phyloP scores from a whole-genome alignment of 2,113 vertebrate species.

The Acinonyx jubatus region DNA sequence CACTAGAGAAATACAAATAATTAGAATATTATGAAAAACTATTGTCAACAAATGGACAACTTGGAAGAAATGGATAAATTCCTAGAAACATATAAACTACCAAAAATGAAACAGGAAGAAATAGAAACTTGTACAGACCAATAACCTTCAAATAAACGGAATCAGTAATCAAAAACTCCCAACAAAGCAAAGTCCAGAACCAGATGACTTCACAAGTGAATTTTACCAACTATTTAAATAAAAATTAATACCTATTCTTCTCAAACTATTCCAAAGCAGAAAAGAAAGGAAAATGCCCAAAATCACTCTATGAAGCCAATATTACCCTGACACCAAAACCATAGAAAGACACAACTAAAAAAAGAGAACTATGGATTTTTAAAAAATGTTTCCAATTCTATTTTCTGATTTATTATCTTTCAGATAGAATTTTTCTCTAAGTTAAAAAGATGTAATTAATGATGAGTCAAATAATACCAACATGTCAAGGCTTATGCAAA shows the following conservation, averaged over 20 bases:
- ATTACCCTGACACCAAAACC: not conserved
- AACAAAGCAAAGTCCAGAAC: not conserved
- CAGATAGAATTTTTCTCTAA: not conserved
- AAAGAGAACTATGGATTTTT: not conserved
- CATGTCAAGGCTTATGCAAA: not conserved
- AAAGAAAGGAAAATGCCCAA: not conserved
- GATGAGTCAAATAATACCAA: not conserved
- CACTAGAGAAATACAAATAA: not conserved
- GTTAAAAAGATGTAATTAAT: not conserved
- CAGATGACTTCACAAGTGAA: not conserved
- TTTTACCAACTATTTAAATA: not conserved
- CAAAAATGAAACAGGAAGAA: not conserved
- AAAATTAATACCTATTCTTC: not conserved
- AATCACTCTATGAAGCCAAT: not conserved
- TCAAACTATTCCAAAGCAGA: not conserved
- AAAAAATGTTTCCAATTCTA: not conserved
- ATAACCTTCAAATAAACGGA: not conserved
- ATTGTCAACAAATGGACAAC: not conserved
- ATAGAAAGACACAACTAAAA: not conserved
- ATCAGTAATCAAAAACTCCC: not conserved
- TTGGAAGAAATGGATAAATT: not conserved
- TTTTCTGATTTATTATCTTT: not conserved
- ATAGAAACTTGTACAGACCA: not conserved
- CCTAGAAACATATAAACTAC: not conserved
- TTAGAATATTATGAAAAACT: not conserved